phyloP scores from a whole-genome alignment of 2,888 invertebrate species.

The Macrosoma leucophasiata region DNA sequence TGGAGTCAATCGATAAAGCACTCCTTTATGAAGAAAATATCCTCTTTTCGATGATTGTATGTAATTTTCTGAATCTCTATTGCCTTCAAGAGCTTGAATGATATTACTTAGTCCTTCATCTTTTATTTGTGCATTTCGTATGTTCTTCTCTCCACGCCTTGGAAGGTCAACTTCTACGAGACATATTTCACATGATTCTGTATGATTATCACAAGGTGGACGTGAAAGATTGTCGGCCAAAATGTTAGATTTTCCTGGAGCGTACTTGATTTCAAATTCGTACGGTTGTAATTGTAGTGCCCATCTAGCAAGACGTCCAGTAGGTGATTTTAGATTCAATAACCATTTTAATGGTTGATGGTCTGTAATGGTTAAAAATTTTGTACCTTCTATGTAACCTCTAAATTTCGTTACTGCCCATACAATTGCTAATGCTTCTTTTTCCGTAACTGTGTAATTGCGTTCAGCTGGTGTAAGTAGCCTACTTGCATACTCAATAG shows the following conservation, averaged over 20 bases:
- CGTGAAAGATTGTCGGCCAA: slow-evolving; percentile 39
- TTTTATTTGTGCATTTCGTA: slow-evolving; percentile 3
- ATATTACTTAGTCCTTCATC: slow-evolving; percentile 8
- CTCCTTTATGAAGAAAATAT: slow-evolving; percentile 18
- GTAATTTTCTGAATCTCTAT: not conserved
- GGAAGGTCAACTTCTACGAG: slow-evolving; percentile 4
- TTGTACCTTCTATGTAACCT: slow-evolving; percentile 39
- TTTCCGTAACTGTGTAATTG: slow-evolving; percentile 47
- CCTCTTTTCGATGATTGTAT: slow-evolving; percentile 22
- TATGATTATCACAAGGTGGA: not conserved
- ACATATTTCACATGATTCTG: slow-evolving; percentile 2
- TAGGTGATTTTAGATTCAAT: slow-evolving; percentile 40
- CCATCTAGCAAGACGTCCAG: slow-evolving; percentile 53
- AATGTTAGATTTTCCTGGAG: slow-evolving; percentile 37
- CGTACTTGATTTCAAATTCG: slow-evolving; percentile 37
- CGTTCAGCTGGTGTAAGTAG: slow-evolving; percentile 30
- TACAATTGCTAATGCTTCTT: slow-evolving; percentile 35
- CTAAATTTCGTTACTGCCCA: slow-evolving; percentile 27
- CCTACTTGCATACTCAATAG: slow-evolving; percentile 27
- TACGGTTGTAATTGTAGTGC: slow-evolving; percentile 37
- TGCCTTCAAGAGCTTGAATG: slow-evolving; percentile 5
- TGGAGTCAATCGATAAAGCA: slow-evolving; percentile 16
- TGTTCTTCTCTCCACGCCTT: not conserved
- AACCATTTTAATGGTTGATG: slow-evolving; percentile 57
- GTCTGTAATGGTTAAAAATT: slow-evolving; percentile 39